Evolutionary conservation across 2,113 vertebrate genomes (phyloP).

Genomic region (Tylochromis polylepis): DNA sequence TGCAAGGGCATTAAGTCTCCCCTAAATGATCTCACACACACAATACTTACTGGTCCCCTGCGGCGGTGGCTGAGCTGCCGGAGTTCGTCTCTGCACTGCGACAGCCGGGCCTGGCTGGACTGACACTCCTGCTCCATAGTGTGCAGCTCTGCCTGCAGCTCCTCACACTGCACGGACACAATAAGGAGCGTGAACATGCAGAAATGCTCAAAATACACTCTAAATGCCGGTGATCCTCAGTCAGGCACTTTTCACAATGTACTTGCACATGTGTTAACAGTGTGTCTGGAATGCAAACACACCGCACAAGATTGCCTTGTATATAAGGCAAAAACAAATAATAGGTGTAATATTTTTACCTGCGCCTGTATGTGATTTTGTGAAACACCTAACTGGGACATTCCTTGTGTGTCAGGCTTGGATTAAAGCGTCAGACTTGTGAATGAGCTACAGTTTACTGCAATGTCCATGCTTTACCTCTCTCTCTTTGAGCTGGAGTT

Average conservation of each 20-base stretch:
- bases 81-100: slow-evolving; percentile 81
- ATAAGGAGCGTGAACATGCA: background rate
- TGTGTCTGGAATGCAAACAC: background rate
- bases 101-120: slow-evolving; percentile 77
- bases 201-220: background rate
- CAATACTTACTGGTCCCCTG: slow-evolving; percentile 34
- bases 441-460: background rate
- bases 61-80: slow-evolving; percentile 56
- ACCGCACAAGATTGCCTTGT: fast-evolving
- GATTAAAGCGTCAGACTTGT: background rate
- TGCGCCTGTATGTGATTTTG: background rate
- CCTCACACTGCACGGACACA: slow-evolving; percentile 70
- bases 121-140: slow-evolving; percentile 79
- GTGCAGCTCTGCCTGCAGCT: slow-evolving; percentile 79
- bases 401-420: background rate
- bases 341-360: background rate
- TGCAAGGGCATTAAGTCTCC: background rate
- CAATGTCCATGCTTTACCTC: slow-evolving; percentile 51
- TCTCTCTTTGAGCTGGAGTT: slow-evolving; percentile 63
- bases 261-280: background rate
- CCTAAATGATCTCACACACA: background rate
- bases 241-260: background rate
- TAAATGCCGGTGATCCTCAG: background rate
- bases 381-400: background rate
- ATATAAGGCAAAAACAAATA: background rate